Conservation (phyloP, 2,888 invertebrate species). For the Dryobota labecula region DNA sequence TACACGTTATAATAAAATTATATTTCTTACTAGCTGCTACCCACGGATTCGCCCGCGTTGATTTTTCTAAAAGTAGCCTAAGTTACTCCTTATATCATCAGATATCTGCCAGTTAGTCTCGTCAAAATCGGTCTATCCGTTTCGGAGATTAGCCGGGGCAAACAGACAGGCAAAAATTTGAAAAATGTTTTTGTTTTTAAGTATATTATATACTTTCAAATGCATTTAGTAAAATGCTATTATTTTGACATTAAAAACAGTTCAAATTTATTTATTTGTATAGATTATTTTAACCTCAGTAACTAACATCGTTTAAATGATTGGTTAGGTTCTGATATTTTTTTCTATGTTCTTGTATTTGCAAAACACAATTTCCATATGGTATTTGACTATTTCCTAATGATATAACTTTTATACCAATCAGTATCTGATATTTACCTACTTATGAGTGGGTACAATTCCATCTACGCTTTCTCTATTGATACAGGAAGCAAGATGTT, state of each 20-base stretch:
- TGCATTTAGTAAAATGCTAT: no score
- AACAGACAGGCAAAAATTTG: no score
- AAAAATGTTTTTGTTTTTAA: no score
- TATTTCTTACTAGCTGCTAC: not conserved
- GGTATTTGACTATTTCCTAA: not conserved
- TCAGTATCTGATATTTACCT: not conserved
- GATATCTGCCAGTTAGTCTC: no score
- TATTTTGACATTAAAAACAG: no score
- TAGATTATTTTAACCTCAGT: not conserved
- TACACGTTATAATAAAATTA: not conserved
- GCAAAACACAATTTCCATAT: not conserved
- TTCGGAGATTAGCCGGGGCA: no score
- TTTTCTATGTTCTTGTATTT: constrained; percentile 1
- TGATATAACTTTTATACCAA: not conserved
- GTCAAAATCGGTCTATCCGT: no score
- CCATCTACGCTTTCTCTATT: constrained; percentile 62
- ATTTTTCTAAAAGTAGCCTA: no score
- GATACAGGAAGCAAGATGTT: constrained; percentile 70
- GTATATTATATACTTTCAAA: no score
- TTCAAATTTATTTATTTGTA: no score
- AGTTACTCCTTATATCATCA: no score
- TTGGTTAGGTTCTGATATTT: not conserved
- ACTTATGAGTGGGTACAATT: constrained; percentile 5
- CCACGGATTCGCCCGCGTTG: no score
- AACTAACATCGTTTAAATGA: not conserved